Evolutionary conservation across 2,113 vertebrate genomes (phyloP).

Genomic region (Bubo bubo): DNA sequence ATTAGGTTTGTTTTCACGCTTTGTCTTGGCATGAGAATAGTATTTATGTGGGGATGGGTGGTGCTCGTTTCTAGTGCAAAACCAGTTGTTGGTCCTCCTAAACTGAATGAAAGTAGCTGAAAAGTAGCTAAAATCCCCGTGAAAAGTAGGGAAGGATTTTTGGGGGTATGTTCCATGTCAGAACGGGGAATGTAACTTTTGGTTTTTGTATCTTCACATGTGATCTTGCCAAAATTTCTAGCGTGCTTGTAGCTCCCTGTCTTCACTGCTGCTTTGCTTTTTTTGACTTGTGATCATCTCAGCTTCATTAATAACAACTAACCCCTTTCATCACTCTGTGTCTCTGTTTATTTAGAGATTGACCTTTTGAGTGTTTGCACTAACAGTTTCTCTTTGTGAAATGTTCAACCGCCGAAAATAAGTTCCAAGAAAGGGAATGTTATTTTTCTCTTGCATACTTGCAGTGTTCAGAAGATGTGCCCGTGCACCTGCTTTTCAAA

Average conservation of each 20-base stretch:
- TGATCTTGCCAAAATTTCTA: slow-evolving; percentile 36
- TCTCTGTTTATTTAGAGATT: slow-evolving; percentile 49
- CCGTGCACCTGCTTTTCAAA: slow-evolving; percentile 3
- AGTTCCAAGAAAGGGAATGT: slow-evolving; percentile 61
- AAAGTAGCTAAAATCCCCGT: not conserved
- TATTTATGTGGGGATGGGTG: not conserved
- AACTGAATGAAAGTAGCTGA: not conserved
- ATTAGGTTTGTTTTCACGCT: not conserved
- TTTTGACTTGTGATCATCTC: slow-evolving; percentile 48
- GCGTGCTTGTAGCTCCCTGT: not conserved
- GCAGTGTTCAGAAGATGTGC: not conserved
- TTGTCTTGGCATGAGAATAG: not conserved
- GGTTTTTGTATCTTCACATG: not conserved
- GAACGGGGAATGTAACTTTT: not conserved
- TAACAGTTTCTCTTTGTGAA: slow-evolving; percentile 63
- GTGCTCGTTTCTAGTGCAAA: not conserved
- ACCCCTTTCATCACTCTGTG: slow-evolving; percentile 40
- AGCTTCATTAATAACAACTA: slow-evolving; percentile 56
- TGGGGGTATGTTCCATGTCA: not conserved
- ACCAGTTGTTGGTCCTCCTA: not conserved
- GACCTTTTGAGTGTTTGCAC: slow-evolving; percentile 58
- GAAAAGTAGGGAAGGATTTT: not conserved
- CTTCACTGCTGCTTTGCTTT: slow-evolving; percentile 24
- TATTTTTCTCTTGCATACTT: slow-evolving; percentile 42
- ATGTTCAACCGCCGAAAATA: slow-evolving; percentile 2